Base-by-base conservation (phyloP, 2,797 vertebrate species). In the Calcarius lapponicus region DNA sequence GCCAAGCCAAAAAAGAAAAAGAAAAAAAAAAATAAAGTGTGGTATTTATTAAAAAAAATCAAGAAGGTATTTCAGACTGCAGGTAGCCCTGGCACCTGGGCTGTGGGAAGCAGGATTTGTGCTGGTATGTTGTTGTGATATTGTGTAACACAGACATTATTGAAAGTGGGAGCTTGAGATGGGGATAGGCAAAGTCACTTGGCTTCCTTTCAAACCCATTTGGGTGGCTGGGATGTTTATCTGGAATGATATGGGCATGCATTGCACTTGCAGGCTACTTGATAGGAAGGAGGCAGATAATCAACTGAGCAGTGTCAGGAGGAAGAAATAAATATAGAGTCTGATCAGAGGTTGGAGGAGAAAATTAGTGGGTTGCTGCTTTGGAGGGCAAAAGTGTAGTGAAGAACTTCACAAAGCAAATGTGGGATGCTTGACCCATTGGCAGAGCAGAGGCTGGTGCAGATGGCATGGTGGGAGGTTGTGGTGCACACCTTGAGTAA, bases 61-160 rank as follows among this genome's bases (percentile, higher is more conserved):
- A 43, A 71, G 57, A 32, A 56, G 34, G 29, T 36, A 22, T 69
- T 78, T 80, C 42, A 45, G 64, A 29, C 48, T 54, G 74, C 1
- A 0, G 45, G 50, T 32, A 70, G 75, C 50, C 31, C 24, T 84
- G 72, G 75, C 67, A 56, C 31, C 0, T 4, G 62, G 36, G 40
- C 79, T 0, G 34, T 95, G 95, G 92, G 88, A 92, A 91, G 88
- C 62, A 62, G 70, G 57, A 40, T 72, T 86, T 11, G 9, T 45
- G 84, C 43, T 1, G 2, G 29, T 24, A 4, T 45, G 72, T 67
- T 79, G 51, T n/a, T 76, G 47, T 2, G 3, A 19, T 28, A 42
- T 95, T 97, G 85, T 26, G 73, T 48, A 96, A 97, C 17, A 58
- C 45, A 61, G 69, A 51, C 21, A 2, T 70, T 79, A 80, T 6